A percentile compares a stretch with the other conserved stretches of the same genome.
Conservation (phyloP, 2,797 vertebrate genomes). For the Muscicapa striata region DNA sequence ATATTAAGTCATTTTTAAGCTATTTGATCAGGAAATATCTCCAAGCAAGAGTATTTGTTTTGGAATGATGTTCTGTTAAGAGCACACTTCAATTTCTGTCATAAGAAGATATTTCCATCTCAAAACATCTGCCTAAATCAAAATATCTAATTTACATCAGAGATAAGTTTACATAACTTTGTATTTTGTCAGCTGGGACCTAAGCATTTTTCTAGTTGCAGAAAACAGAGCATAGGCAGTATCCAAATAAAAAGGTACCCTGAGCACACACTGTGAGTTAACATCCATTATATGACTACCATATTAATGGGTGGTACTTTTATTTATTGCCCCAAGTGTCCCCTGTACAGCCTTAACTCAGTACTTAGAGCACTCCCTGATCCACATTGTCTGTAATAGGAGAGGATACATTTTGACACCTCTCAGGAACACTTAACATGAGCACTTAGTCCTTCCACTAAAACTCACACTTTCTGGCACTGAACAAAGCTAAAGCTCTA, state of each 20-base stretch:
- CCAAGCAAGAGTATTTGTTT: not conserved
- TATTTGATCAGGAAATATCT: not conserved
- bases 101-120: not conserved
- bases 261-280: not conserved
- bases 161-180: not conserved
- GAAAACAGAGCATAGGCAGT: not conserved
- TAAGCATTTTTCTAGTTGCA: not conserved
- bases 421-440: not conserved
- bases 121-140: not conserved
- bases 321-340: not conserved
- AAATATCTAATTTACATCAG: not conserved
- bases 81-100: not conserved
- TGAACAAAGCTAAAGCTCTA: not conserved
- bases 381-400: not conserved
- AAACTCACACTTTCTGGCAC: not conserved
- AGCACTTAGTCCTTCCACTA: not conserved
- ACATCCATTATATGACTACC: not conserved
- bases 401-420: not conserved
- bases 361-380: not conserved
- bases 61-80: not conserved
- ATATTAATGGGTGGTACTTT: not conserved
- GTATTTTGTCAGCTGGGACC: not conserved
- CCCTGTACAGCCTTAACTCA: not conserved
- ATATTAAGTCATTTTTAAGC: not conserved
- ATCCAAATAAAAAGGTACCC: not conserved